Evolutionary conservation across 1,140 invertebrate genomes (phyloP), one percentile per base, ranked within the genome.

Genomic region (Wasmannia auropunctata): DNA sequence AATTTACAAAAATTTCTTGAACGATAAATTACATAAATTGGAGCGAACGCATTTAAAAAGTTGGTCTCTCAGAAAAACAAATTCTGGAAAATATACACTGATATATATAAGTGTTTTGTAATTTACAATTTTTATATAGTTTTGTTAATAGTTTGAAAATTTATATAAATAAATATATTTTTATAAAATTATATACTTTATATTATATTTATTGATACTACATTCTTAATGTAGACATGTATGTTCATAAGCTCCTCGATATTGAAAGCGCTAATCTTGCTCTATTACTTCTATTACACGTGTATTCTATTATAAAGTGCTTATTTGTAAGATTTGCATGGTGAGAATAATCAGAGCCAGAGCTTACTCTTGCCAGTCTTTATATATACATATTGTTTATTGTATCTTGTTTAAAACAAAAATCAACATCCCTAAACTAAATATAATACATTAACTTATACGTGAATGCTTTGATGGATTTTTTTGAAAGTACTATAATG

Each of bases 371-470:
- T 43, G 40, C 31, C n/a, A 22, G 43, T 74, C 14, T 72, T 83
- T 58, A 19, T 72, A 58, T 60, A 58, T 60, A 83, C 43, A 74
- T 60, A 83, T 87, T 46, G 16, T 88, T 91, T 89, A 91, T 88
- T 91, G 87, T 75, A 90, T 90, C 54, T 81, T 74, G 70, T 87
- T 88, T 87, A 88, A 91, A 91, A 91, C 91, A 91, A 89, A 91
- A 89, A 91, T 86, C 85, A 91, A 91, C 84, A 85, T 90, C 87
- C 25, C 91, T 91, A 88, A 88, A 90, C 70, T 85, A 86, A 88
- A 86, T 89, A 89, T 89, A 91, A 85, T 91, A 92, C 80, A 91
- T 88, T 76, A 91, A 74, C 63, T 92, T 91, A 90, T 58, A 90
- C n/a, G n/a, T 65, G n/a, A 58, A 83, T 60, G 25, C 63, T 22